phyloP scores from a whole-genome alignment of 2,113 vertebrate genomes.

The Suricata suricatta region DNA sequence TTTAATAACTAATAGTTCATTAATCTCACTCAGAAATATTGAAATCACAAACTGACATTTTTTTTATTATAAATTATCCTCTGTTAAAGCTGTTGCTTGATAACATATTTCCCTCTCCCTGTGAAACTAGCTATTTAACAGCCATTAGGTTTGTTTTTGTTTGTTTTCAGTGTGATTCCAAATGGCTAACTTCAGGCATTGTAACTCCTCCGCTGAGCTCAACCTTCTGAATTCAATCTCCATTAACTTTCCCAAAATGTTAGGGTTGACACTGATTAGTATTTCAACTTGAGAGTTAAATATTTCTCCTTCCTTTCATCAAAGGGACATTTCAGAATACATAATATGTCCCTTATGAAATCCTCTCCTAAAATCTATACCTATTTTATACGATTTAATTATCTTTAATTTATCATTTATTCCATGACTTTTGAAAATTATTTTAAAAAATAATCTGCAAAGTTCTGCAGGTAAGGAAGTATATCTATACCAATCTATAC shows the following conservation, averaged over 20 bases:
- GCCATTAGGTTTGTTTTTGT: constrained; percentile 67
- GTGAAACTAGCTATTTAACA: constrained; percentile 66
- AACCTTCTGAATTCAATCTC: constrained; percentile 43
- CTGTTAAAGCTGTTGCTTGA: constrained; percentile 51
- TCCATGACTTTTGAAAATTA: constrained; percentile 8
- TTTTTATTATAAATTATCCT: constrained; percentile 64
- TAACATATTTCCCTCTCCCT: constrained; percentile 61
- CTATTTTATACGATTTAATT: constrained; percentile 5
- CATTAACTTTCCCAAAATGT: constrained; percentile 5
- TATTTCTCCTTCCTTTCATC: background rate
- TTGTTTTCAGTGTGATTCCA: constrained; percentile 63
- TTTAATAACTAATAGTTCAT: constrained; percentile 57
- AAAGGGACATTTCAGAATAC: background rate
- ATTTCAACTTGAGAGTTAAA: constrained; percentile 24
- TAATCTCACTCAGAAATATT: constrained; percentile 12
- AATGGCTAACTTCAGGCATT: constrained; percentile 53
- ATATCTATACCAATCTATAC: background rate
- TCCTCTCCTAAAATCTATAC: background rate
- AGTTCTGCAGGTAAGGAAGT: background rate
- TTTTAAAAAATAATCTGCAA: constrained; percentile 6
- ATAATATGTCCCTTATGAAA: background rate
- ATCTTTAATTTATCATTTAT: constrained; percentile 41
- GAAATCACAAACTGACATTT: constrained; percentile 40
- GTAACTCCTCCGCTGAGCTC: background rate
- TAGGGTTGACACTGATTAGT: constrained; percentile 21